Conservation (phyloP, 2,797 vertebrate genomes). For the Bucorvus abyssinicus region DNA sequence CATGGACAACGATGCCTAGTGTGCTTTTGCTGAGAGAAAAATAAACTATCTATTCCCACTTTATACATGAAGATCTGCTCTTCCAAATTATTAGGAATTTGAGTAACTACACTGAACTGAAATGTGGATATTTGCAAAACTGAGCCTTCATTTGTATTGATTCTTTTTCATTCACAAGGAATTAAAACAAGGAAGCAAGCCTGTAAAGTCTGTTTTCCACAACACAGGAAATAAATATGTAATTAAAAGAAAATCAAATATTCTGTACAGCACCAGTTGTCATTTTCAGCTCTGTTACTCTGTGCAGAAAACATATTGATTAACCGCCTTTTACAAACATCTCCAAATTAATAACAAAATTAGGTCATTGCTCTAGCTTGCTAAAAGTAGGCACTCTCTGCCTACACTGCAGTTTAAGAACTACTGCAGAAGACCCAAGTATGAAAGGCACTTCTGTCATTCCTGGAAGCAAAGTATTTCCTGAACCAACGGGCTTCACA, state of each 20-base stretch:
- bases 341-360: neutral
- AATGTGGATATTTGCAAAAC: neutral
- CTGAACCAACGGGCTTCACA: neutral
- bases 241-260: conserved; percentile 19
- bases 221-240: neutral
- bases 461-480: neutral
- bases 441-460: neutral
- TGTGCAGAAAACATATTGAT: neutral
- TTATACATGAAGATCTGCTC: neutral
- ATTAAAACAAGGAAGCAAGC: neutral
- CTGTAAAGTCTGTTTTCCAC: neutral
- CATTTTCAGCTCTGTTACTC: neutral
- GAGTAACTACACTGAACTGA: neutral
- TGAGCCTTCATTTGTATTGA: neutral
- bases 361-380: neutral
- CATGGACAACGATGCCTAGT: neutral
- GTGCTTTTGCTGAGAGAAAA: neutral
- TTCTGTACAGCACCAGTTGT: neutral
- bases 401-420: neutral
- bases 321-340: neutral
- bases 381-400: neutral
- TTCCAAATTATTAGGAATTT: neutral
- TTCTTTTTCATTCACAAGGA: neutral
- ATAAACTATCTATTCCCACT: neutral
- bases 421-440: neutral